A percentile compares a stretch with the other conserved stretches of the same genome.
Evolutionary conservation across 2,797 vertebrate genomes (phyloP).

Genomic region (Mormyrops boulengeri): DNA sequence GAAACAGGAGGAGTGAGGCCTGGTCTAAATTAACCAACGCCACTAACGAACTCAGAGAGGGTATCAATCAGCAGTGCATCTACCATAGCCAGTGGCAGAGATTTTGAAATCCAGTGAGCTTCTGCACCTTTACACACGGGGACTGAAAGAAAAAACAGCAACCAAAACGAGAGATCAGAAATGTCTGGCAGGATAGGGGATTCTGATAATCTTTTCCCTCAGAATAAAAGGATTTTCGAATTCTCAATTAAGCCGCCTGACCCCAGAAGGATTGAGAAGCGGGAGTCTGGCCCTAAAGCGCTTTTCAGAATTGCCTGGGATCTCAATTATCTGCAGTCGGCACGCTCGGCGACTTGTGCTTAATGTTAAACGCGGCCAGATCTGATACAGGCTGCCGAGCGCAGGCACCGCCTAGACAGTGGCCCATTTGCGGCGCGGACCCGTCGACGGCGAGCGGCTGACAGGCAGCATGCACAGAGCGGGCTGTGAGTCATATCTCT

Average conservation of each 20-base stretch:
- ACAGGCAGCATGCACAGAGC: not conserved
- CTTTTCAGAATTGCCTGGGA: not conserved
- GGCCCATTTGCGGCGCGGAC: not conserved
- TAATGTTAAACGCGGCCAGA: not conserved
- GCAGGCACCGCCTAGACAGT: not conserved
- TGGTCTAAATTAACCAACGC: not conserved
- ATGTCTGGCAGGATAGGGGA: not conserved
- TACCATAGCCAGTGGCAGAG: not conserved
- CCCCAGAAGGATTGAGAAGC: not conserved
- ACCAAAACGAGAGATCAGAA: not conserved
- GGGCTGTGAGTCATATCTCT: not conserved
- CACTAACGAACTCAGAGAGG: not conserved
- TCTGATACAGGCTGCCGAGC: not conserved
- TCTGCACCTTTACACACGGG: not conserved
- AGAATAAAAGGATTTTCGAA: constrained; percentile 7
- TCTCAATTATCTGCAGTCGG: not conserved
- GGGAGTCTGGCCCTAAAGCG: not conserved
- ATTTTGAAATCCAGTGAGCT: not conserved
- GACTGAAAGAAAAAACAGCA: not conserved
- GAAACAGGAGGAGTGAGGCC: not conserved
- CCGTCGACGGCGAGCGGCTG: not conserved
- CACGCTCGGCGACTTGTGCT: not conserved
- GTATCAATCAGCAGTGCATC: not conserved
- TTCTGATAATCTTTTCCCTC: not conserved
- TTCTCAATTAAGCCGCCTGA: not conserved